These are phyloP conservation scores for Caracal caracal DNA, from an alignment of 2,113 vertebrate genomes.

Conservation along the genomic window DNA sequence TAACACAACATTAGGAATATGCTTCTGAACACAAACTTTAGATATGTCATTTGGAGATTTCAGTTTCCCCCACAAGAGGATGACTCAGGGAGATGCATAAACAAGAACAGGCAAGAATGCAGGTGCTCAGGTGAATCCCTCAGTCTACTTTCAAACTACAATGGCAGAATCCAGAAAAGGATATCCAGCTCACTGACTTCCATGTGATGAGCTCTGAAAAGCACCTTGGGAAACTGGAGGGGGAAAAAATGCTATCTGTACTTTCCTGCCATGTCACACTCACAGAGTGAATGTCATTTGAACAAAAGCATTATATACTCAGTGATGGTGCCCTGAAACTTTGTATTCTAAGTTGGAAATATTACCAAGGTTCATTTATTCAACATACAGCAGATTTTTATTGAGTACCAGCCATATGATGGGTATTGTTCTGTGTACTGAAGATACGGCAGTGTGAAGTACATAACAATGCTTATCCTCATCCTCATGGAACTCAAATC, in stretches of 20 bases:
- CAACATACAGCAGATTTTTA: background rate
- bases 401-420: background rate
- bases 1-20: background rate
- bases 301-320: background rate
- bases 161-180: background rate
- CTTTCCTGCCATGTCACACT: background rate
- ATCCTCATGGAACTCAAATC: background rate
- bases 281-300: background rate
- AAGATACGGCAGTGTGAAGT: background rate
- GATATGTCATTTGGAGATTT: background rate
- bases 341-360: background rate
- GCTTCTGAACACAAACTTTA: background rate
- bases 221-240: background rate
- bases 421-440: background rate
- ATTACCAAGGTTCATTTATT: background rate
- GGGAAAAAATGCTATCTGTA: background rate
- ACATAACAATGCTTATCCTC: background rate
- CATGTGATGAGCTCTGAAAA: background rate
- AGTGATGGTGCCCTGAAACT: background rate
- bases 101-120: background rate
- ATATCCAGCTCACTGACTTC: background rate
- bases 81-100: background rate
- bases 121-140: background rate
- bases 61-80: background rate
- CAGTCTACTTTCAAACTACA: background rate